A percentile compares a stretch with the other conserved stretches of the same genome.
phyloP scores from a whole-genome alignment of 2,888 invertebrate genomes.

The Lochmaea crataegi region DNA sequence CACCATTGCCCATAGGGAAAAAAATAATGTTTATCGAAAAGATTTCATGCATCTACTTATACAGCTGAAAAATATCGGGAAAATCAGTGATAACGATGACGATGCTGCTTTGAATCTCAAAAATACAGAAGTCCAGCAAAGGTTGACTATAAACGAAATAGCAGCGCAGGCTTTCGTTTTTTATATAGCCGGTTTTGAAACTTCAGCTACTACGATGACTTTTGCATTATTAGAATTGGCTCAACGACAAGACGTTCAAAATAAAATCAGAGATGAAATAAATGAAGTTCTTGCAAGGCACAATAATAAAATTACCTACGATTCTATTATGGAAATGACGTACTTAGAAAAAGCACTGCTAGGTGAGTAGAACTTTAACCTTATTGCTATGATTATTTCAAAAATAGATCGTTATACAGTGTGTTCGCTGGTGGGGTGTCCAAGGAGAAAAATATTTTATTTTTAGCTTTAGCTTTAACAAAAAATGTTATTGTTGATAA shows the following conservation, averaged over 20 bases:
- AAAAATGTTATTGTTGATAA: too few species aligned
- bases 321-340: constrained; percentile 46
- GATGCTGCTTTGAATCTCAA: constrained; percentile 19
- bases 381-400: too few species aligned
- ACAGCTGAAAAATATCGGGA: constrained; percentile 60
- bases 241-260: constrained; percentile 46
- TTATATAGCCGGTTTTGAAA: constrained; percentile 51
- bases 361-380: constrained; percentile 35
- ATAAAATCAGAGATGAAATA: constrained; percentile 46
- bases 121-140: constrained; percentile 3
- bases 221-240: constrained; percentile 49
- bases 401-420: too few species aligned
- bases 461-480: too few species aligned
- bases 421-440: too few species aligned
- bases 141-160: constrained; percentile 41
- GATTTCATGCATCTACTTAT: constrained; percentile 67
- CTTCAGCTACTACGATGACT: constrained; percentile 51
- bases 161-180: constrained; percentile 50
- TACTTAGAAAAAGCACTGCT: constrained; percentile 48
- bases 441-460: too few species aligned
- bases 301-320: constrained; percentile 45
- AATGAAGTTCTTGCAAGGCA: constrained; percentile 37
- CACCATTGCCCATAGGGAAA: constrained; percentile 55
- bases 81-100: constrained; percentile 45
- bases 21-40: constrained; percentile 60